Evolutionary conservation across 1,140 invertebrate species (phyloP), one percentile per base, ranked within the genome.

Genomic region (Brachystomella parvula): DNA sequence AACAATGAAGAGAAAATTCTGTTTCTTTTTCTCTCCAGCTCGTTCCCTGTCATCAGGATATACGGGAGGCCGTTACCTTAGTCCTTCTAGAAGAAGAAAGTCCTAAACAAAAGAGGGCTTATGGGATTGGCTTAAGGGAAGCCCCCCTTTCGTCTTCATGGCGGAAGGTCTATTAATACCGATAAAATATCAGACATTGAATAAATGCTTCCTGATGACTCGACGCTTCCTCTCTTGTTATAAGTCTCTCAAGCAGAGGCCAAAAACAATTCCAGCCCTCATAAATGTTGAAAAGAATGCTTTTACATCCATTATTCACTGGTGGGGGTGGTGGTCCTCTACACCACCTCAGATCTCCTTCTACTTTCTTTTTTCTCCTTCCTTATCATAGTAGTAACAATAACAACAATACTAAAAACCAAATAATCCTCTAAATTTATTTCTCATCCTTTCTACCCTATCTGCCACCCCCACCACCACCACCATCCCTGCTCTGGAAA

Each of bases 141-240:
- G n/a, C n/a, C n/a, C n/a, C n/a, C n/a, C n/a, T n/a, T n/a, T n/a
- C n/a, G n/a, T n/a, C n/a, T n/a, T n/a, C n/a, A n/a, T n/a, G n/a
- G n/a, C n/a, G n/a, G n/a, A n/a, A n/a, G n/a, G 49, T 24, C 49
- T 9, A 53, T 53, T 53, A 53, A 53, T 53, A 53, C 15, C 12
- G 24, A 53, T 53, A 26, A 15, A 53, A 53, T 53, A 24, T 24
- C 3, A 53, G 49, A 53, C 49, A 26, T 53, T 53, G 49, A 53
- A 53, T 53, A 53, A 53, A 53, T 53, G 49, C 49, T 53, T 53
- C 49, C 49, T 53, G 49, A 53, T 53, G 49, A 53, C 49, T 53
- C 49, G 12, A 6, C 39, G 39, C n/a, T 9, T n/a, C 39, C 39
- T n/a, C n/a, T n/a, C n/a, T n/a, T n/a, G n/a, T n/a, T 44, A 9